phyloP scores from a whole-genome alignment of 2,888 invertebrate species.

The Chalcosyrphus nemorum region DNA sequence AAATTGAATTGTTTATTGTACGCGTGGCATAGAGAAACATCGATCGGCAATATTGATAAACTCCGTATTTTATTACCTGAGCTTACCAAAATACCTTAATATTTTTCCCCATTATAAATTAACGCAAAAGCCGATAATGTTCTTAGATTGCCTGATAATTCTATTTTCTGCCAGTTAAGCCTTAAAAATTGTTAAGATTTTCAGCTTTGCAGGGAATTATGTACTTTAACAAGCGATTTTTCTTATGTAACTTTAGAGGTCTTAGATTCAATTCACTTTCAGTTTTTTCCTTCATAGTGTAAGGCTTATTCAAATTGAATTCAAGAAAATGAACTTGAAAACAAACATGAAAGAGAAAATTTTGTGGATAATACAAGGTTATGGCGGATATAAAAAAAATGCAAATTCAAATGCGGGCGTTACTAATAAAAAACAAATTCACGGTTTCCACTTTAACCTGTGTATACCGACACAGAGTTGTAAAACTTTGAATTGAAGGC shows the following conservation, averaged over 20 bases:
- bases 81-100: not conserved
- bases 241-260: not conserved
- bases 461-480: too few relatives aligned
- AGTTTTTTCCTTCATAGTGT: too few relatives aligned
- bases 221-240: not conserved
- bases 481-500: too few relatives aligned
- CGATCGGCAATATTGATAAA: not conserved
- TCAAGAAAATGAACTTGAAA: not conserved
- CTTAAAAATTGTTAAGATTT: not conserved
- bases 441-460: too few relatives aligned
- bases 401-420: not conserved
- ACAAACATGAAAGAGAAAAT: not conserved
- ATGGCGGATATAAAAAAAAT: not conserved
- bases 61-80: not conserved
- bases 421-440: not conserved
- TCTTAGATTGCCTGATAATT: not conserved
- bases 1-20: not conserved
- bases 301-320: not conserved
- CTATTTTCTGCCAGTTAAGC: not conserved
- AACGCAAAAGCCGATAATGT: not conserved
- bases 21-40: not conserved
- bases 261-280: not conserved
- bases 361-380: not conserved
- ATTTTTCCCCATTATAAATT: not conserved
- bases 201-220: not conserved